These are phyloP conservation scores for Agrenia bidenticulata DNA, from an alignment of 2,888 invertebrate species.

Conservation along the genomic window DNA sequence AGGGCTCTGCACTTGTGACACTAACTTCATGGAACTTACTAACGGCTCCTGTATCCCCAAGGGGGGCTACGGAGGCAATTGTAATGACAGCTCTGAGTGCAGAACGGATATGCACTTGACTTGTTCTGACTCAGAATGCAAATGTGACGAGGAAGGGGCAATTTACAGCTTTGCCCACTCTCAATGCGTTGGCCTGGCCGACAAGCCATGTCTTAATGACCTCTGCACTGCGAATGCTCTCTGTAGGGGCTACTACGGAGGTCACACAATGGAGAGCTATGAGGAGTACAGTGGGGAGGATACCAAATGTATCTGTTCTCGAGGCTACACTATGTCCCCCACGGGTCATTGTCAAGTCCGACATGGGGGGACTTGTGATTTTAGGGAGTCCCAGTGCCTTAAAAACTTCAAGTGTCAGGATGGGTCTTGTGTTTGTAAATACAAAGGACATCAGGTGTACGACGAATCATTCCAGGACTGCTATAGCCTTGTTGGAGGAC, in stretches of 20 bases:
- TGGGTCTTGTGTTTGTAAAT: conserved; percentile 28
- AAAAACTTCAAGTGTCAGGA: conserved; percentile 31
- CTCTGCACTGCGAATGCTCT: conserved; percentile 28
- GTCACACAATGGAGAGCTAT: neutral
- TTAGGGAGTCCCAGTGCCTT: conserved; percentile 25
- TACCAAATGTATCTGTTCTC: conserved; percentile 13
- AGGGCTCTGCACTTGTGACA: conserved; percentile 30
- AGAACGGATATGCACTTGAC: conserved; percentile 20
- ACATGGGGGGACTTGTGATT: conserved; percentile 28
- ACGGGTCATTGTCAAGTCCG: conserved; percentile 20
- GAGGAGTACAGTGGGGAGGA: conserved; percentile 10
- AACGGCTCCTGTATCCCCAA: conserved; percentile 35
- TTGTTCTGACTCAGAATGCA: conserved; percentile 24
- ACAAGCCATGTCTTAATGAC: conserved; percentile 33
- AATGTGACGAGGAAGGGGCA: conserved; percentile 26
- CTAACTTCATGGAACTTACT: conserved; percentile 25
- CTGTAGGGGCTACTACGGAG: conserved; percentile 24
- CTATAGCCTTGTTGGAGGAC: conserved; percentile 28
- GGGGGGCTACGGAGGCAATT: conserved; percentile 19
- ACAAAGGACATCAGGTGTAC: conserved; percentile 22
- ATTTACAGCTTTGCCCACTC: conserved; percentile 12
- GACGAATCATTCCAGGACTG: conserved; percentile 26
- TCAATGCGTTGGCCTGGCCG: conserved; percentile 30
- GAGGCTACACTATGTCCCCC: conserved; percentile 8
- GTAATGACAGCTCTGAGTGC: conserved; percentile 26